Conservation (phyloP, 2,797 vertebrate species). For the Cossypha dichroa region DNA sequence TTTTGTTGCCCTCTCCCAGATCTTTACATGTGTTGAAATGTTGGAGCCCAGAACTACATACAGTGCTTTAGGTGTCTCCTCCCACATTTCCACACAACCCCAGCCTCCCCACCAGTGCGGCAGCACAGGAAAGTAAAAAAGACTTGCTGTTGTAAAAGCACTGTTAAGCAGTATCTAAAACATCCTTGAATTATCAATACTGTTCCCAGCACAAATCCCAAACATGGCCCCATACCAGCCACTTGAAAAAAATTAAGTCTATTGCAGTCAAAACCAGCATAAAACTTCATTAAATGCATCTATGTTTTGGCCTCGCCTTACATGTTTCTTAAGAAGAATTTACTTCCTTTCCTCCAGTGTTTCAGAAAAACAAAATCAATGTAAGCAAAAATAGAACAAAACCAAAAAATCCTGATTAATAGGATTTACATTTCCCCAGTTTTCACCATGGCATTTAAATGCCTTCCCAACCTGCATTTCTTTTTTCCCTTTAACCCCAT, state of each 20-base stretch:
- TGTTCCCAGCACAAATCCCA: neutral
- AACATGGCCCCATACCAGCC: neutral
- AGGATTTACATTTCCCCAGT: neutral
- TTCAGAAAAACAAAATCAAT: neutral
- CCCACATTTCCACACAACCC: accelerated
- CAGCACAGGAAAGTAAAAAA: neutral
- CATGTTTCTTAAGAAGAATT: neutral
- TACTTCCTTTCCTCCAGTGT: neutral
- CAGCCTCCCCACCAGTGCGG: neutral
- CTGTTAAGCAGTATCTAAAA: neutral
- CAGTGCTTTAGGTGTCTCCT: neutral
- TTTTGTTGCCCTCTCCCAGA: neutral
- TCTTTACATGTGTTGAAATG: accelerated
- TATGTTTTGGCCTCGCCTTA: neutral
- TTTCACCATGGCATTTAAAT: neutral
- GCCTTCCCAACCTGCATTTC: neutral
- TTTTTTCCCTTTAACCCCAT: neutral
- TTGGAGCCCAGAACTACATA: neutral
- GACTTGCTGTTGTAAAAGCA: neutral
- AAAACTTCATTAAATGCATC: neutral
- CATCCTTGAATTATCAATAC: neutral
- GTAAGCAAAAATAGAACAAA: neutral
- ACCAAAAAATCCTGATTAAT: accelerated
- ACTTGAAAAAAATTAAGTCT: neutral
- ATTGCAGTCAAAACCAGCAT: neutral